A percentile compares a stretch with the other conserved stretches of the same genome.
phyloP scores from a whole-genome alignment of 2,113 vertebrate species.

The Athene cunicularia region DNA sequence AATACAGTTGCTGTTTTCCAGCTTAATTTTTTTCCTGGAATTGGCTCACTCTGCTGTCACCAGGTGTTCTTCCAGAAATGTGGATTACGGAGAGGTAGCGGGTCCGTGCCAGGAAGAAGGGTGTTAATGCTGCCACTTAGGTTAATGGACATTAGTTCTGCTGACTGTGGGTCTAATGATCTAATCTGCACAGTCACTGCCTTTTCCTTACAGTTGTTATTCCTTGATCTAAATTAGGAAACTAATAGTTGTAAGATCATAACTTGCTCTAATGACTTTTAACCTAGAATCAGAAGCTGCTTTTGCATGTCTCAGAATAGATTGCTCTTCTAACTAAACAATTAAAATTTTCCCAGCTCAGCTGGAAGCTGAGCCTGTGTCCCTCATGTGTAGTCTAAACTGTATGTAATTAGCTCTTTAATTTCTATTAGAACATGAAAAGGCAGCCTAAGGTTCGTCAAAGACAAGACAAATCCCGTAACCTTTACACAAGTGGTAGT shows the following conservation, averaged over 20 bases:
- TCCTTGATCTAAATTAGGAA: constrained; percentile 28
- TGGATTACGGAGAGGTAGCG: background rate
- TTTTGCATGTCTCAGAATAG: constrained; percentile 11
- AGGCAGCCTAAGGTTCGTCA: background rate
- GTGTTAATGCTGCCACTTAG: background rate
- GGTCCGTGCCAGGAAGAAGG: background rate
- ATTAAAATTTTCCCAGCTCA: constrained; percentile 44
- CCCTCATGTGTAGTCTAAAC: constrained; percentile 7
- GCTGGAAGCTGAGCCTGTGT: background rate
- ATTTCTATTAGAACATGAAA: constrained; percentile 26
- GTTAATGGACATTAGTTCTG: constrained; percentile 53
- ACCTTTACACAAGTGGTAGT: background rate
- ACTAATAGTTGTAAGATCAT: constrained; percentile 44
- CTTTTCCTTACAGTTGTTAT: constrained; percentile 34
- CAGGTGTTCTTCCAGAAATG: background rate
- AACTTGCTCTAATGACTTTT: constrained; percentile 49
- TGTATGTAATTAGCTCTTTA: constrained; percentile 40
- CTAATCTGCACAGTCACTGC: constrained; percentile 32
- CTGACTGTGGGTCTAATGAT: constrained; percentile 33
- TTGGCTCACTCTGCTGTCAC: background rate
- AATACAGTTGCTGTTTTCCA: background rate
- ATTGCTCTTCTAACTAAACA: constrained; percentile 47
- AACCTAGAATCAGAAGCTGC: constrained; percentile 30
- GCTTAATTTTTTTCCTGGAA: background rate
- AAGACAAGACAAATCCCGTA: background rate